Conservation (phyloP, 2,113 vertebrate species). For the Heliornis fulica region DNA sequence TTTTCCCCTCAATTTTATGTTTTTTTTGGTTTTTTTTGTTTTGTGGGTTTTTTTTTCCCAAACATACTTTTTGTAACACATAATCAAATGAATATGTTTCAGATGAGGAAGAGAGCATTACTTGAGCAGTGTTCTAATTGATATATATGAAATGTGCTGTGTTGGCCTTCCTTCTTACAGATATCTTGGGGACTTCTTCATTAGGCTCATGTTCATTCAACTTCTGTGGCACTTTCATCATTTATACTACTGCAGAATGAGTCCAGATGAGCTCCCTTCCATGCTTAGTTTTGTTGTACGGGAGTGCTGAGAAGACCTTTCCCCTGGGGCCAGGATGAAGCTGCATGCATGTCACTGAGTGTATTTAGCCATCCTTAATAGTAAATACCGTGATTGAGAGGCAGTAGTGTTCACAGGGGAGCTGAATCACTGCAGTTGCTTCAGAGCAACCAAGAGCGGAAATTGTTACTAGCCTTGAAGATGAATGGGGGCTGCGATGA, state of each 20-base stretch:
- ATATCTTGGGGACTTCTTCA: background rate
- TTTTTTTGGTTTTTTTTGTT: background rate
- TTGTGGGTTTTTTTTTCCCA: background rate
- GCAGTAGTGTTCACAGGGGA: background rate
- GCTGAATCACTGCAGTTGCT: background rate
- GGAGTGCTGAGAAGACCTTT: background rate
- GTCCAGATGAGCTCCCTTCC: background rate
- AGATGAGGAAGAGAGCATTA: background rate
- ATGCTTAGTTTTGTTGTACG: background rate
- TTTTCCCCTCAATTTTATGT: background rate
- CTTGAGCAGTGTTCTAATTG: background rate
- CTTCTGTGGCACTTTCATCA: background rate
- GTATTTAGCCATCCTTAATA: background rate
- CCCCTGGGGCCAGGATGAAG: background rate
- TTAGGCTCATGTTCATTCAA: background rate
- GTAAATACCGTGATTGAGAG: constrained; percentile 28
- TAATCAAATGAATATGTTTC: background rate
- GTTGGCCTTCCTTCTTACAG: background rate
- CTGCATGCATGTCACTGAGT: background rate
- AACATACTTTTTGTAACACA: background rate
- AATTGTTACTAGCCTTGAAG: background rate
- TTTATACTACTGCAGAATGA: background rate
- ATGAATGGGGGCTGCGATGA: background rate
- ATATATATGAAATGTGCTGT: background rate
- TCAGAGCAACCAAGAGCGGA: constrained; percentile 12